Conservation (phyloP, 2,888 invertebrate genomes). For the Scotopteryx bipunctaria region DNA sequence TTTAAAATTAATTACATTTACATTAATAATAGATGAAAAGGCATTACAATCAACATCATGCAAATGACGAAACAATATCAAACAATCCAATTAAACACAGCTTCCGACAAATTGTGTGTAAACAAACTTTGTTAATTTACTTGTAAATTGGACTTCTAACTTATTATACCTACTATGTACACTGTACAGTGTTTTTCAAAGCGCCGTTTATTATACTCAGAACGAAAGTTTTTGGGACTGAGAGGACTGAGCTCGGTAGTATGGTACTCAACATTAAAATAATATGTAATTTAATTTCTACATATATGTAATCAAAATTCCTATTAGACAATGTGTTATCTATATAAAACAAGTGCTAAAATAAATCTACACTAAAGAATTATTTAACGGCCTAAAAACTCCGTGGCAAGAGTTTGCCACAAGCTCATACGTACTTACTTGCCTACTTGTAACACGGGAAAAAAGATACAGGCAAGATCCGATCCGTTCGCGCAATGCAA, state of each 20-base stretch:
- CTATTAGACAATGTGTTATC: too few species aligned
- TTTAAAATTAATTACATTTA: conserved; percentile 3
- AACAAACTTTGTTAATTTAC: conserved; percentile 40
- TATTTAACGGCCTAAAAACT: too few species aligned
- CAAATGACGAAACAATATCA: conserved; percentile 22
- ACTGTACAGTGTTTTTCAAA: conserved; percentile 20
- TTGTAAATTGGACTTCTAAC: conserved; percentile 31
- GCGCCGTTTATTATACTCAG: conserved; percentile 31
- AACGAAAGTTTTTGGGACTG: conserved; percentile 11
- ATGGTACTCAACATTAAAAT: conserved; percentile 10
- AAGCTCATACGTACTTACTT: too few species aligned
- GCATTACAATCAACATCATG: conserved; percentile 12
- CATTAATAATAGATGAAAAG: conserved; percentile 17
- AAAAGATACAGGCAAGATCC: too few species aligned
- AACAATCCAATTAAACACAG: conserved; percentile 27
- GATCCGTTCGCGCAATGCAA: too few species aligned
- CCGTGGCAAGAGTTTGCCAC: too few species aligned
- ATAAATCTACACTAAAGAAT: too few species aligned
- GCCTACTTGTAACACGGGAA: too few species aligned
- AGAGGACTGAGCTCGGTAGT: not conserved
- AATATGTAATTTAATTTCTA: too few species aligned
- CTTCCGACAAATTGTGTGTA: conserved; percentile 29
- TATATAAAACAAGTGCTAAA: too few species aligned
- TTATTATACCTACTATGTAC: not conserved
- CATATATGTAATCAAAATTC: too few species aligned